These are phyloP conservation scores for Vespertilio murinus DNA, from an alignment of 2,797 vertebrate genomes.

Conservation along the genomic window DNA sequence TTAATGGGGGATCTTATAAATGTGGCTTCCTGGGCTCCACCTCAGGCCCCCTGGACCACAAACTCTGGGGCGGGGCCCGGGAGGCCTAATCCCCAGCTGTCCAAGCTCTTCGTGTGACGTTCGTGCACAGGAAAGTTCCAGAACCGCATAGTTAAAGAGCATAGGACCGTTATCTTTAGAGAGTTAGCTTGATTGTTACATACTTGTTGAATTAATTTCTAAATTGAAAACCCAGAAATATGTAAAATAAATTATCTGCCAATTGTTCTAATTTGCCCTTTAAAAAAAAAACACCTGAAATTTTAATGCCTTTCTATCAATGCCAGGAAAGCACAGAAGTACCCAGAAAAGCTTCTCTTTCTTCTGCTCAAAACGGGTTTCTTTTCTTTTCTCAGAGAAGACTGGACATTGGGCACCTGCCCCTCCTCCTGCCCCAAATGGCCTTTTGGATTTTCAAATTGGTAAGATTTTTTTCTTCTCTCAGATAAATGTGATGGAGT, in stretches of 20 bases:
- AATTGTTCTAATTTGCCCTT: background rate
- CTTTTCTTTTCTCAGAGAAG: background rate
- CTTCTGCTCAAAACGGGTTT: background rate
- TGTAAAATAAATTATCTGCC: conserved; percentile 1
- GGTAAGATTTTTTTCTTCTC: conserved; percentile 27
- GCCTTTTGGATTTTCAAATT: conserved; percentile 35
- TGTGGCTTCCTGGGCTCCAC: background rate
- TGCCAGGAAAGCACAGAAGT: background rate
- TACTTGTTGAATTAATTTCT: conserved; percentile 10
- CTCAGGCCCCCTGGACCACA: background rate
- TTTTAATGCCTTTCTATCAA: background rate
- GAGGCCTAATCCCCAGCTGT: background rate
- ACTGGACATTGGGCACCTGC: background rate
- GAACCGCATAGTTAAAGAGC: background rate
- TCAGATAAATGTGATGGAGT: background rate
- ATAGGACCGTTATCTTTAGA: background rate
- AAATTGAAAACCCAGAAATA: conserved; percentile 31
- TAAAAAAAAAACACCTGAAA: background rate
- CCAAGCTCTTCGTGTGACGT: background rate
- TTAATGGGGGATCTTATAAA: background rate
- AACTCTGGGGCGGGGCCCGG: background rate
- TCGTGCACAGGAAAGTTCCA: background rate
- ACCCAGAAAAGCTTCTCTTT: background rate
- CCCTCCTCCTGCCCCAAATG: background rate
- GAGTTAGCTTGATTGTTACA: background rate